These are phyloP conservation scores for Cossypha polioptera DNA, from an alignment of 2,797 vertebrate genomes.

Conservation along the genomic window DNA sequence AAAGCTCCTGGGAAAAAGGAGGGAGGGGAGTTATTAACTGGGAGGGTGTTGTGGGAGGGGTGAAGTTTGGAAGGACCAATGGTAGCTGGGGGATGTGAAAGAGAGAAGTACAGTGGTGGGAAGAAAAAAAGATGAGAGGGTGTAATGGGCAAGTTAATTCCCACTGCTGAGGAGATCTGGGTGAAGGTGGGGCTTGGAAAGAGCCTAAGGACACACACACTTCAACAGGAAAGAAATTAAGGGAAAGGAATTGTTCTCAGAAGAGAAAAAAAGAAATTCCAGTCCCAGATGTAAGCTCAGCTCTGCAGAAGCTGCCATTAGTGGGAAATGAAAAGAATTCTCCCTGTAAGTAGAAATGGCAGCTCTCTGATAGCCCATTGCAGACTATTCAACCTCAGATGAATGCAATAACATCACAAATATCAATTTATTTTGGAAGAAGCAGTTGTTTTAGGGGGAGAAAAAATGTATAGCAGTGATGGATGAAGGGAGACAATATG, in stretches of 20 bases:
- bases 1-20: not conserved
- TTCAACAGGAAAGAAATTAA: not conserved
- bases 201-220: not conserved
- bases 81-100: not conserved
- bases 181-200: not conserved
- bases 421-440: slow-evolving; percentile 12
- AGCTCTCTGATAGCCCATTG: slow-evolving; percentile 21
- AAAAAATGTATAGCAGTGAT: not conserved
- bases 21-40: not conserved
- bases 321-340: slow-evolving; percentile 12
- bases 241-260: not conserved
- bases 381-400: not conserved
- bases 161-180: not conserved
- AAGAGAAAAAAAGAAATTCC: not conserved
- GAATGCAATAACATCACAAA: slow-evolving; percentile 16
- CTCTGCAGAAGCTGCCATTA: not conserved
- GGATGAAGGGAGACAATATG: slow-evolving; percentile 43
- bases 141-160: not conserved
- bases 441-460: not conserved
- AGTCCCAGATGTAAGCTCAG: not conserved
- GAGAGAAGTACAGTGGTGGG: not conserved
- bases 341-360: slow-evolving; percentile 3
- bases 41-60: not conserved
- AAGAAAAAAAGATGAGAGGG: not conserved
- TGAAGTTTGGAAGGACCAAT: not conserved